Base-by-base conservation (phyloP, 2,888 invertebrate species). In the Caenorhabditis imperialis region DNA sequence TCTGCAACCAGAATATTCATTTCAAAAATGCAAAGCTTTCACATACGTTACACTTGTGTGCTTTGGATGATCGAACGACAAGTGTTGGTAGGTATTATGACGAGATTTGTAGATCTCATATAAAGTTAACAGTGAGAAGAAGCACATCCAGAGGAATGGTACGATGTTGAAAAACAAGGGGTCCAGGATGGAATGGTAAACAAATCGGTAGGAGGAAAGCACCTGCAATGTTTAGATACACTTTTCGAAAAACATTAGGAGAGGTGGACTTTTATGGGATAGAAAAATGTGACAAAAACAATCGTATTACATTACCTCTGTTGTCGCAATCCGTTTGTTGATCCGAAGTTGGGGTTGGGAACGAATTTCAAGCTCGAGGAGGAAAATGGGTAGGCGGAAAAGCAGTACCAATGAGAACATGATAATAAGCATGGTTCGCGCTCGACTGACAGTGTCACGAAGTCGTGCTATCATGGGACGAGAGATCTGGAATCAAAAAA, bases 161-260 rank as follows among this genome's bases (percentile, higher is more conserved):
- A 86, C 47, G 37, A 88, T 72, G 71, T 87, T 83, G 35, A 81
- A 79, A 6, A 87, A 51, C 18, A 88, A 61, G 10, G 87, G 87
- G 44, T 87, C 86, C 50, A 88, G 51, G 10, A 88, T 70, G 1
- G 87, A 81, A 45, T 87, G 85, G 58, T 88, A 87, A 22, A 85
- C 75, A 38, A 87, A 77, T 2, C 87, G 85, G 70, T 87, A 87
- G 7, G 82, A 79, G 1, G 85, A 83, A 3, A 86, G 77, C 8
- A 85, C 75, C 85, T 86, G 69, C 45, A 81, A 38, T 63, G 16
- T 63, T 55, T 48, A 38, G 23, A 23, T 35, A 54, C 37, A 63
- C 55, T 63, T 55, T 63, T 16, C 35, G 60, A 40, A 42, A 40
- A 48, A 48, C 47, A 42, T 53, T 44, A 23, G 44, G 2, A 12